Percentiles rank a stretch among this genome's conserved stretches.
Conservation (phyloP, 2,888 invertebrate genomes). For the Timandra comae region DNA sequence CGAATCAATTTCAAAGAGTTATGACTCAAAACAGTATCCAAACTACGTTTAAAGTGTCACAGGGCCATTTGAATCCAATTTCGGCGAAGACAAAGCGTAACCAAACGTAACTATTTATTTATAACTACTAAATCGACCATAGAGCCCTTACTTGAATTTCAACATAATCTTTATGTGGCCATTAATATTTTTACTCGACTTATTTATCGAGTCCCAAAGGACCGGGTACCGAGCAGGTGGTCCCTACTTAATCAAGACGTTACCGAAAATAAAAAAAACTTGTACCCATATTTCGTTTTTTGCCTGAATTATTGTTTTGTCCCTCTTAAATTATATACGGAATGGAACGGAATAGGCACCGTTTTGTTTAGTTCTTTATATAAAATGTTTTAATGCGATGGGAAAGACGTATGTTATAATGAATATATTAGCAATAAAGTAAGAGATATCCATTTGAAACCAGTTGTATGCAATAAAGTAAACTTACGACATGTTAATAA, state of each 20-base stretch:
- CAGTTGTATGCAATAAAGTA: conserved; percentile 56
- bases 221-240: conserved; percentile 67
- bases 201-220: conserved; percentile 65
- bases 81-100: conserved; percentile 41
- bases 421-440: conserved; percentile 72
- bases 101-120: conserved; percentile 43
- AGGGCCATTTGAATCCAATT: conserved; percentile 19
- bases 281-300: conserved; percentile 62
- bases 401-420: conserved; percentile 66
- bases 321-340: conserved; percentile 54
- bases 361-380: conserved; percentile 66
- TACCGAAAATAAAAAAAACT: conserved; percentile 66
- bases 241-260: conserved; percentile 76
- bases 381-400: conserved; percentile 62
- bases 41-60: conserved; percentile 14
- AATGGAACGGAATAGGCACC: conserved; percentile 38
- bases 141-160: conserved; percentile 55
- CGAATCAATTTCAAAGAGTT: conserved; percentile 14
- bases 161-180: conserved; percentile 63
- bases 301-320: conserved; percentile 65
- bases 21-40: conserved; percentile 12
- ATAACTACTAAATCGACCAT: conserved; percentile 45
- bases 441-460: conserved; percentile 40
- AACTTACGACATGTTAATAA: conserved; percentile 58
- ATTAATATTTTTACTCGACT: conserved; percentile 64